A percentile compares a stretch with the other conserved stretches of the same genome.
Conservation (phyloP, 2,113 vertebrate species). For the Poeciliopsis prolifica region DNA sequence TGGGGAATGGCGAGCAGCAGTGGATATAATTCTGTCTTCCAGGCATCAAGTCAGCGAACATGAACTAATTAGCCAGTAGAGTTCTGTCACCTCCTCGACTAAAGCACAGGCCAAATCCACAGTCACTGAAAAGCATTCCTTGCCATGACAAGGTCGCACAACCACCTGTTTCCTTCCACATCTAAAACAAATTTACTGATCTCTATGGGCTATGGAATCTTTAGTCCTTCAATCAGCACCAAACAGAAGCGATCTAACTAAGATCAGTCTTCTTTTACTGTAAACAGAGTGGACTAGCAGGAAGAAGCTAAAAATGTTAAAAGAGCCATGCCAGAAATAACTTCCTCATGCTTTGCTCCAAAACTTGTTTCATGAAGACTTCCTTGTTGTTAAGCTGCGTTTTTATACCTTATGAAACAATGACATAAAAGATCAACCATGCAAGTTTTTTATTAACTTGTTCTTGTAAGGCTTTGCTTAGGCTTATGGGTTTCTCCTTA, state of each 20-base stretch:
- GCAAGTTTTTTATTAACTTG: slow-evolving; percentile 5
- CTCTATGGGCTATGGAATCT: neutral
- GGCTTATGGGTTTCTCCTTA: slow-evolving; percentile 57
- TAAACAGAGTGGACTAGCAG: slow-evolving; percentile 15
- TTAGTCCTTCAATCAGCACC: neutral
- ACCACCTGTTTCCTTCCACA: slow-evolving; percentile 23
- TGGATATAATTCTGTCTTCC: slow-evolving; percentile 64
- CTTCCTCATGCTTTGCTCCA: slow-evolving; percentile 17
- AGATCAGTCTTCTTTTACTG: neutral
- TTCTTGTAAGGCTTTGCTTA: slow-evolving; percentile 23
- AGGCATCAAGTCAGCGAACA: slow-evolving; percentile 58
- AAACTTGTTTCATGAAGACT: slow-evolving; percentile 1
- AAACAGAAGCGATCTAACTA: slow-evolving; percentile 9
- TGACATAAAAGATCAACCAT: slow-evolving; percentile 17
- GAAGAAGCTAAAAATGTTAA: slow-evolving; percentile 9
- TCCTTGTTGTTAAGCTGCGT: neutral
- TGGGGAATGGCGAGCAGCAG: slow-evolving; percentile 42
- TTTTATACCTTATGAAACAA: slow-evolving; percentile 11
- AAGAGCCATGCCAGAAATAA: neutral
- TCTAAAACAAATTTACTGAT: slow-evolving; percentile 11
- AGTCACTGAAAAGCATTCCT: slow-evolving; percentile 50
- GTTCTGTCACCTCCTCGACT: slow-evolving; percentile 50
- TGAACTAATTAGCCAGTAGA: slow-evolving; percentile 73
- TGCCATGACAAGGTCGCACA: slow-evolving; percentile 40
- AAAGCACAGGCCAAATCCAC: slow-evolving; percentile 49